Evolutionary conservation across 2,113 vertebrate genomes (phyloP), one percentile per base, ranked within the genome.

Genomic region (Phrynosoma blainvillii): DNA sequence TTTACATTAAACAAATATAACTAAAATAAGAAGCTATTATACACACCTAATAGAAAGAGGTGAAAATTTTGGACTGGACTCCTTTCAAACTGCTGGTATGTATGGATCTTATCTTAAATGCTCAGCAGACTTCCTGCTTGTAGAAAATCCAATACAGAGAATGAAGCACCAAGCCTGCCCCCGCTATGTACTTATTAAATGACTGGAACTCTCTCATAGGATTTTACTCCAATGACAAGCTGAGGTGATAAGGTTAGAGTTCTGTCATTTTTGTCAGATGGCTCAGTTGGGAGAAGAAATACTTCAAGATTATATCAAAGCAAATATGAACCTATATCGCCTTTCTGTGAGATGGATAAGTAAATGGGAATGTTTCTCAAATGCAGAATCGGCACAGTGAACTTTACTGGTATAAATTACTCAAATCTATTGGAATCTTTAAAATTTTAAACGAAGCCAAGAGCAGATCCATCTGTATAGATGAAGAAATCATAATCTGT

Each of bases 361-460:
- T 32, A 54, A 77, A 83, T n/a, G 13, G 23, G 59, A 14, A 30
- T 75, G 40, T 82, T 54, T 62, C 30, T 87, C 16, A 66, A 83
- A 36, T 88, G 7, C 25, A 83, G 82, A 47, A 36, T 70, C 12
- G 71, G 4, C 90, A 71, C 30, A 62, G 8, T 12, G 4, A 71
- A 59, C 52, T 85, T 70, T 75, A 70, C 79, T 87, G 86, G 81
- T 84, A 66, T 18, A 40, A 82, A 82, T 5, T 62, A 52, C 13
- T 89, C 13, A 71, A 7, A 36, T 40, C 18, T 75, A 62, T 40
- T 36, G 83, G 42, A 20, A 2, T 80, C 27, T 71, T 54, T 62
- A 42, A 32, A 40, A 79, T 16, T 54, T 84, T 62, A 62, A 68
- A 76, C 4, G 66, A 27, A 89, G 47, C 78, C 76, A 89, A 66